A percentile compares a stretch with the other conserved stretches of the same genome.
Conservation (phyloP, 2,888 invertebrate species). For the Callimorpha dominula region DNA sequence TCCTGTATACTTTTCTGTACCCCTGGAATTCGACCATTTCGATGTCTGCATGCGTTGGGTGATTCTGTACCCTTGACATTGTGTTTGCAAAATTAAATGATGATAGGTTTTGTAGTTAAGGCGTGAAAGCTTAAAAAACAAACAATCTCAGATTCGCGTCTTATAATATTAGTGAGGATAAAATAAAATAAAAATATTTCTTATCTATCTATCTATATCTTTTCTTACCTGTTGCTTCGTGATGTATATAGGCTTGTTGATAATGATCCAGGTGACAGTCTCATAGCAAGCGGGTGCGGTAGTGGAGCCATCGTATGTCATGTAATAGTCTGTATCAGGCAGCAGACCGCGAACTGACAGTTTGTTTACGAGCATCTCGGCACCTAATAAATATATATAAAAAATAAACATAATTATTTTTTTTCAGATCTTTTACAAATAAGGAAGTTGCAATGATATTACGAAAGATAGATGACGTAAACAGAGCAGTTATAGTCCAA, state of each 20-base stretch:
- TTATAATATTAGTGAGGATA: neutral
- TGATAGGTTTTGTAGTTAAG: too few species aligned
- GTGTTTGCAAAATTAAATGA: too few species aligned
- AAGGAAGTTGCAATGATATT: neutral
- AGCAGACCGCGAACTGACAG: constrained; percentile 95
- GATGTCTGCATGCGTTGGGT: too few species aligned
- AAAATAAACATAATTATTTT: neutral
- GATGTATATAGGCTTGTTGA: constrained; percentile 99
- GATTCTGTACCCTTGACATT: too few species aligned
- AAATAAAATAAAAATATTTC: neutral
- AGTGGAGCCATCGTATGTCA: constrained; percentile 99
- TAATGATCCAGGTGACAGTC: constrained; percentile 99
- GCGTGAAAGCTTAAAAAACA: neutral
- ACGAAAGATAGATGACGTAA: neutral
- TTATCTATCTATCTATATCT: too few species aligned
- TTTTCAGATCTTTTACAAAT: too few species aligned
- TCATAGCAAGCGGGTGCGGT: constrained; percentile 99
- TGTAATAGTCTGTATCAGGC: constrained; percentile 97
- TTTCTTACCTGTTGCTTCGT: constrained; percentile 97
- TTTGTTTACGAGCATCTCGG: constrained; percentile 93
- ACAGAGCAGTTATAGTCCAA: neutral
- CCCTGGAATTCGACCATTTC: too few species aligned
- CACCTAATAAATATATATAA: constrained; percentile 84
- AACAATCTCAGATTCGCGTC: neutral
- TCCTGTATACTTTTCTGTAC: too few species aligned